Base-by-base conservation (phyloP, 2,888 invertebrate genomes). In the Cantharis flavilabris region DNA sequence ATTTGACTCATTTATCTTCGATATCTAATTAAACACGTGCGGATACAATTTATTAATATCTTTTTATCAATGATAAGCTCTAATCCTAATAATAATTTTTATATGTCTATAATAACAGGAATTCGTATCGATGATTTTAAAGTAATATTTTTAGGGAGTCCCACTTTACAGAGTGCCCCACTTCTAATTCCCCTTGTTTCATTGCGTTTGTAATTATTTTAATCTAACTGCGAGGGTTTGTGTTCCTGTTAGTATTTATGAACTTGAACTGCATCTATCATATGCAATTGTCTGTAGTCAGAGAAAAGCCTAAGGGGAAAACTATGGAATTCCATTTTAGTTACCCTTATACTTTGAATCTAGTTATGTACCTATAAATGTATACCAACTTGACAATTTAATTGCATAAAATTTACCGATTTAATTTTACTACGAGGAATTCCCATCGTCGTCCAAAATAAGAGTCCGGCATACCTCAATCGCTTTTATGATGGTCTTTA, bases 171-270 rank as follows among this genome's bases (percentile, higher is more conserved):
- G 79, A 82, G 81, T 83, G 84, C 81, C 81, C 80, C 83, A 84
- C 84, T 85, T 82, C 80, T 83, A 78, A 78, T 82, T 82, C 86
- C 86, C 86, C 85, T 86, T 84, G 84, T 86, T 84, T 85, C 83
- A 83, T 84, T 85, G 83, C 86, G 83, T 84, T 86, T 86, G 84
- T 85, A 87, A 86, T 87, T 86, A 86, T 86, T 85, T 85, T 84
- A 84, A 83, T 83, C 83, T 83, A 82, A 84, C 81, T 82, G 82
- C 80, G 83, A 83, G 84, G 80, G 79, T 77, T 79, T 73, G 79
- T 72, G 70, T 76, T 76, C 30, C 77, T 74, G 75, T 79, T 79
- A 70, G 85, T 84, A 85, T 85, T 85, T 85, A 84, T 85, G 82
- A 83, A 85, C 77, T 74, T 70, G 65, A 71, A 74, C 81, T 82